Base-by-base conservation (phyloP, 1,140 invertebrate genomes). In the Rhopalosiphum padi region DNA sequence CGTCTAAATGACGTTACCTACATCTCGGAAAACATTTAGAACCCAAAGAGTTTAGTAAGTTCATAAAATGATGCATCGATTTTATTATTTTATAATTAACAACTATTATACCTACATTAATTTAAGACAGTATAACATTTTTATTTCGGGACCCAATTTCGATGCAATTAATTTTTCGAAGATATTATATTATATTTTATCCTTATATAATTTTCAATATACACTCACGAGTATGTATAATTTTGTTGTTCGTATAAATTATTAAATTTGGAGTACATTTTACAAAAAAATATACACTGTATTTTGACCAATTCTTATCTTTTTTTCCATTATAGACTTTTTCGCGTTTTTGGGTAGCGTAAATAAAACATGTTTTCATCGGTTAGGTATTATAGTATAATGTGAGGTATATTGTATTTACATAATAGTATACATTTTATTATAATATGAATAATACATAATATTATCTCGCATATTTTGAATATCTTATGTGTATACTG, bases 361-460 rank as follows among this genome's bases (percentile, higher is more conserved):
- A n/a, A n/a, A n/a, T 77, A 77, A 77, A 68, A 68, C 11, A 77
- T 77, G 30, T 77, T 77, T 77, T 77, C 60, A n/a, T 77, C 60
- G 60, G 60, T 77, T 35, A 77, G 30, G n/a, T n/a, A 77, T n/a
- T 8, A 8, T 60, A 77, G 60, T 18, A 77, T 77, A n/a, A n/a
- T 77, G n/a, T 77, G 60, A 68, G 15, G 30, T 68, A n/a, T 68
- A 77, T 77, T 77, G 30, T 77, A 77, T 77, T 30, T n/a, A n/a
- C 30, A 77, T 77, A 35, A 77, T 77, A 77, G n/a, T 77, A 77
- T n/a, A 77, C 30, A 18, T n/a, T 77, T 77, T 77, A 77, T 77
- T n/a, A 77, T 77, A 77, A 77, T 77, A 77, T 77, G 60, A 77
- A 77, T 77, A 77, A 77, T 18, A 35, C n/a, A 77, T 77, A 77